Conservation (phyloP, 2,113 vertebrate species). For the Sylvilagus bachmani region DNA sequence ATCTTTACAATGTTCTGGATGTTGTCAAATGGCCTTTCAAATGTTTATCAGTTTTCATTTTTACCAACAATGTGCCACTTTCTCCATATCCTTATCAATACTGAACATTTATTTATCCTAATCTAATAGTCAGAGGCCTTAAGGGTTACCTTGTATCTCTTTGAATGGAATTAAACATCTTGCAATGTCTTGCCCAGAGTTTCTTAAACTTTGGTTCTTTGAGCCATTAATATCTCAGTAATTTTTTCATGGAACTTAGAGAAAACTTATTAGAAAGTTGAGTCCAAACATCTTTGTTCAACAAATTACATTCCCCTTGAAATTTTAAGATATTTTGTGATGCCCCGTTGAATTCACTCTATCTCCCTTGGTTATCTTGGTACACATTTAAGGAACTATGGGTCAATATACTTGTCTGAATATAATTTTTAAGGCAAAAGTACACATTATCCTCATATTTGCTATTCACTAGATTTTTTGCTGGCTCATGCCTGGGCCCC, state of each 20-base stretch:
- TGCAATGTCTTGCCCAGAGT: not conserved
- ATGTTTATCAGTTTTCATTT: not conserved
- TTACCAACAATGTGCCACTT: not conserved
- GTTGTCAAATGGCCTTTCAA: not conserved
- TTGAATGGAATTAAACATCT: not conserved
- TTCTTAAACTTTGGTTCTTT: not conserved
- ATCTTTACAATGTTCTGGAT: not conserved
- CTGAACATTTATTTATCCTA: not conserved
- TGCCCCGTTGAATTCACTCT: not conserved
- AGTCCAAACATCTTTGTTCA: not conserved
- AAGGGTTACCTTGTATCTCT: not conserved
- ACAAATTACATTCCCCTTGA: not conserved
- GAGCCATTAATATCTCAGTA: not conserved
- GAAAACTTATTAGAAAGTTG: not conserved
- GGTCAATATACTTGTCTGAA: not conserved
- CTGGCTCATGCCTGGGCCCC: not conserved
- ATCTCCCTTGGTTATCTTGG: not conserved
- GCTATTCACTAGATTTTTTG: not conserved
- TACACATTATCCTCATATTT: not conserved
- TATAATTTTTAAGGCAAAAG: not conserved
- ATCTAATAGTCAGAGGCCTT: not conserved
- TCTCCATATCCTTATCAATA: not conserved
- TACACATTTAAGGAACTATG: not conserved
- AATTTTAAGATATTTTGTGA: not conserved
- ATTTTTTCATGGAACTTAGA: not conserved